Evolutionary conservation across 2,888 invertebrate species (phyloP).

Genomic region (Melinaea marsaeus): DNA sequence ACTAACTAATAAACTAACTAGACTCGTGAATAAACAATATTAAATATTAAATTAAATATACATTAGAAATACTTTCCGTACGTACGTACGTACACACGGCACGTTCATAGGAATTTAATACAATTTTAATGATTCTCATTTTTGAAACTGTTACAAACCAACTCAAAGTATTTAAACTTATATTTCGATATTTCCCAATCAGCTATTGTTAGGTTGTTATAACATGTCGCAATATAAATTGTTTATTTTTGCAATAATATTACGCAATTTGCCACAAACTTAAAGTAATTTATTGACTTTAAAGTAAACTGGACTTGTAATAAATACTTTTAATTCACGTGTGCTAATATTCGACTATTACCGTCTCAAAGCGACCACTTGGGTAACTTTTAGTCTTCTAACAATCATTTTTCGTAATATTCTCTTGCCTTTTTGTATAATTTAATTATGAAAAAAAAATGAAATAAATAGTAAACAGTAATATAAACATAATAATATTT

Average conservation of each 20-base stretch:
- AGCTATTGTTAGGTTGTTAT: constrained; percentile 12
- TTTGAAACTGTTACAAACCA: background rate
- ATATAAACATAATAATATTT: constrained; percentile 2
- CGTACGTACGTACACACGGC: too few species aligned
- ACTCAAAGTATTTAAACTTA: constrained; percentile 2
- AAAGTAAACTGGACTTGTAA: constrained; percentile 6
- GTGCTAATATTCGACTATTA: constrained; percentile 13
- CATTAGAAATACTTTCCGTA: too few species aligned
- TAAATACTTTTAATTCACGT: constrained; percentile 7
- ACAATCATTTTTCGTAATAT: constrained; percentile 31
- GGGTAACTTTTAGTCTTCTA: constrained; percentile 28
- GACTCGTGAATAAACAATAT: too few species aligned
- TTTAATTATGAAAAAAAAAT: constrained; percentile 45
- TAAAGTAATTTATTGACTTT: constrained; percentile 17
- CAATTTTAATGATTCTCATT: background rate
- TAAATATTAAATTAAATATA: too few species aligned
- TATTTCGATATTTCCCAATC: constrained; percentile 10
- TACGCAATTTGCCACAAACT: constrained; percentile 20
- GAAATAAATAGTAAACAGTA: background rate
- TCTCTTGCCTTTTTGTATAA: constrained; percentile 28
- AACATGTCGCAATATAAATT: constrained; percentile 15
- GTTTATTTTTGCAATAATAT: constrained; percentile 25
- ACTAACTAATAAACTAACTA: too few species aligned
- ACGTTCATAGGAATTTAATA: background rate
- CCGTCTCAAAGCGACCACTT: constrained; percentile 12